phyloP scores from a whole-genome alignment of 2,797 vertebrate species.

The Falco berigora region DNA sequence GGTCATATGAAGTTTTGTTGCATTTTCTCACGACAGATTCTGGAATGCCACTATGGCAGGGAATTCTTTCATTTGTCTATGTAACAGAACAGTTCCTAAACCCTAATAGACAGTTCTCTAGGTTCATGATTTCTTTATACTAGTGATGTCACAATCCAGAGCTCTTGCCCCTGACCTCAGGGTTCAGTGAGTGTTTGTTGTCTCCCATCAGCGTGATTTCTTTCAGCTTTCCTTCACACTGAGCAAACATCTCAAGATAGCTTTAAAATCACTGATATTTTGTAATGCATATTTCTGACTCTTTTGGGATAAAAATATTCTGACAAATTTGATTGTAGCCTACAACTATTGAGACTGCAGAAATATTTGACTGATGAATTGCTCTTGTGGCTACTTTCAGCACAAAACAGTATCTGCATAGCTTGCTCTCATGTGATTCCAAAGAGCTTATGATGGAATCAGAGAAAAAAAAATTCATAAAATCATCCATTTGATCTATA shows the following conservation, averaged over 20 bases:
- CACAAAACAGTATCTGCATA: background rate
- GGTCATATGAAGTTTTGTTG: background rate
- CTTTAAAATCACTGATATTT: conserved; percentile 21
- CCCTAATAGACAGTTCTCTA: background rate
- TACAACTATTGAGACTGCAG: background rate
- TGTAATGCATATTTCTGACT: background rate
- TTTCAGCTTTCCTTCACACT: background rate
- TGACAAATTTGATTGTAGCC: background rate
- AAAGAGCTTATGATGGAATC: background rate
- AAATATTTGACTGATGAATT: background rate
- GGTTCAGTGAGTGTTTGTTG: background rate
- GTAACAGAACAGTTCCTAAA: background rate
- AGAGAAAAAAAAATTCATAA: background rate
- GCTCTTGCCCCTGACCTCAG: background rate
- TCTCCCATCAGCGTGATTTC: background rate
- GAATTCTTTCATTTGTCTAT: background rate
- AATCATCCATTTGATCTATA: background rate
- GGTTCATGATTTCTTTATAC: background rate
- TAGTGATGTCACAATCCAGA: background rate
- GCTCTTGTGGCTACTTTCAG: background rate
- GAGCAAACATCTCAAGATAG: background rate
- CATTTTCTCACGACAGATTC: background rate
- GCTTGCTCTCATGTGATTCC: background rate
- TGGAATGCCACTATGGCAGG: background rate
- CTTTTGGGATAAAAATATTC: background rate